These are phyloP conservation scores for Troglohyphantes excavatus DNA, from an alignment of 2,888 invertebrate genomes.

Conservation along the genomic window DNA sequence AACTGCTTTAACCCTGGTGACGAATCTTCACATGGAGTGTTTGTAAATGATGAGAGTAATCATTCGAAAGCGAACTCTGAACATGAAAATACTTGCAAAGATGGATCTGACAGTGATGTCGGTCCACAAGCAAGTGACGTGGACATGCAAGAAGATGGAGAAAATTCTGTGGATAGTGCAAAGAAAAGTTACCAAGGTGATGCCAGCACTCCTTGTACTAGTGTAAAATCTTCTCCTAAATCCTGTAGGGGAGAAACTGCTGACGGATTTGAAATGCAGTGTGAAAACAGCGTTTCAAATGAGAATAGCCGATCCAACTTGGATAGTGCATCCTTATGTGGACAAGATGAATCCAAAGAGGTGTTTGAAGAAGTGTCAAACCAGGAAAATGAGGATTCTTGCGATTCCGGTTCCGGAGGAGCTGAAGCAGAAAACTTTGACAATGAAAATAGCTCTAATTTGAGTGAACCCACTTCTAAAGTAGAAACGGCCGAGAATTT, in stretches of 20 bases:
- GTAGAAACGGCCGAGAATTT: conserved; percentile 37
- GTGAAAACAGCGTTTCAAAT: conserved; percentile 61
- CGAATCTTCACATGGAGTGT: conserved; percentile 40
- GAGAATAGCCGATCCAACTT: conserved; percentile 37
- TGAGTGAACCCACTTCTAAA: conserved; percentile 35
- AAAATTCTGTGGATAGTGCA: conserved; percentile 49
- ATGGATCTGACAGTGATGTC: conserved; percentile 38
- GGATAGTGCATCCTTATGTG: conserved; percentile 10
- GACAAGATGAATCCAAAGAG: conserved; percentile 14
- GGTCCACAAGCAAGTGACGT: conserved; percentile 58
- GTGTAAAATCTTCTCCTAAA: conserved; percentile 57
- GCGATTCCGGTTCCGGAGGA: conserved; percentile 47
- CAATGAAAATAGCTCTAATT: conserved; percentile 52
- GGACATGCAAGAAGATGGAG: conserved; percentile 51
- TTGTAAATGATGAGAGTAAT: conserved; percentile 37
- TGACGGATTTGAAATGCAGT: conserved; percentile 49
- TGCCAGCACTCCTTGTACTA: conserved; percentile 34
- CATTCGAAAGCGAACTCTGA: background rate
- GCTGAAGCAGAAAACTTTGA: conserved; percentile 38
- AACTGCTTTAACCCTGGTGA: conserved; percentile 26
- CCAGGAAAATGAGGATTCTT: conserved; percentile 50
- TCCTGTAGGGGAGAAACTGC: conserved; percentile 28
- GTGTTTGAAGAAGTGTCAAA: conserved; percentile 29
- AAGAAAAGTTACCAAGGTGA: conserved; percentile 42
- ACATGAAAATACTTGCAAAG: conserved; percentile 6